Base-by-base conservation (phyloP, 2,797 vertebrate species). In the Martes flavigula region DNA sequence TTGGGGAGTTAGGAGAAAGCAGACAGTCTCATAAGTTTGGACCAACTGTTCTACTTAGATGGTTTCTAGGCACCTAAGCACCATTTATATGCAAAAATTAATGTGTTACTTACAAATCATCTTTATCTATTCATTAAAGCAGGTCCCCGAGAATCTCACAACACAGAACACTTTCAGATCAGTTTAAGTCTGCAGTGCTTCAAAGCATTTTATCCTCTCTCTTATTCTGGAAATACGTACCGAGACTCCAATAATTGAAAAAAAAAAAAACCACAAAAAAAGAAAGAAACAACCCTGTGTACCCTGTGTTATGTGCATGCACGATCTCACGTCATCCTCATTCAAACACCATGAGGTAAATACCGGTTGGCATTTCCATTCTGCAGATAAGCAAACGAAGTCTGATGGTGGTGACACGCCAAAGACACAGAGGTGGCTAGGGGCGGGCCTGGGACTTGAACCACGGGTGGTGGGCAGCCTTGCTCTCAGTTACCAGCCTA, bases 101-200 rank as follows among this genome's bases (percentile, higher is more conserved):
- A 83, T 18, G 56, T 20, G 82, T 14, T 79, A 62, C 30, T 93
- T 82, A 93, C 43, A 87, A 95, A 84, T 88, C 87, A 90, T 38
- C 23, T 54, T 54, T 75, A 35, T 27, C 17, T 51, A 8, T n/a
- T 93, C 81, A 84, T 78, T 79, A 77, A 90, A 87, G 58, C 21
- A 83, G 56, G 43, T 70, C n/a, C 60, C 79, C 2, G 13, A 79
- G 83, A 93, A 82, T 23, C 38, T 62, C 64, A 40, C 3, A 77
- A 68, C 66, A 72, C 48, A 32, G 62, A 56, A 75, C 30, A 40
- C 43, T 87, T 82, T 70, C 10, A 51, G 51, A 20, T 72, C 58
- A 84, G 64, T 12, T 60, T 56, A 87, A 64, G 14, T 62, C 66
- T 83, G 43, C 58, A 87, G 35, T 32, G 15, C 43, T 66, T 78